Percentiles rank a stretch among this genome's conserved stretches.
Evolutionary conservation across 2,113 vertebrate species (phyloP).

Genomic region (Psittacula cyanocephala): DNA sequence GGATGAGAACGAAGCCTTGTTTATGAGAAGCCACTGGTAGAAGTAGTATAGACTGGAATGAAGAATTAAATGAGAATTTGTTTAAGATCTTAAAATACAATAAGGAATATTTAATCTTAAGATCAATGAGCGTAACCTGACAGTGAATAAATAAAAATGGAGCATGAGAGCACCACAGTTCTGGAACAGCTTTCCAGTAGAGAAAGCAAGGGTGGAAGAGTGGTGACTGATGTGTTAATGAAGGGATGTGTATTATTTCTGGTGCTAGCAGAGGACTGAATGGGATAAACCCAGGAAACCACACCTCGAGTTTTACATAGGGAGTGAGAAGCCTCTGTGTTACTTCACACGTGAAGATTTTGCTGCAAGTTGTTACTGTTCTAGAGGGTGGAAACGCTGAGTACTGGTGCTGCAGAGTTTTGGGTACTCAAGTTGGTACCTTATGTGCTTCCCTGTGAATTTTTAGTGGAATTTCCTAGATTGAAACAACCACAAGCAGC

Average conservation of each 20-base stretch:
- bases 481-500: not conserved
- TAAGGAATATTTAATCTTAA: not conserved
- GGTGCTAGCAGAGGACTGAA: not conserved
- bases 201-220: not conserved
- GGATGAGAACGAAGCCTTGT: not conserved
- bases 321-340: not conserved
- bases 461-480: not conserved
- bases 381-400: not conserved
- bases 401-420: not conserved
- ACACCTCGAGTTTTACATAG: not conserved
- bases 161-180: not conserved
- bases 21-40: not conserved
- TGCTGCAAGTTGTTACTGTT: not conserved
- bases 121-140: not conserved
- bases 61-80: not conserved
- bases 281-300: not conserved
- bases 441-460: rapidly evolving
- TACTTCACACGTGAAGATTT: not conserved
- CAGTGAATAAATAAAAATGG: not conserved
- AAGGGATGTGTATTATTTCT: not conserved
- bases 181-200: not conserved
- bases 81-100: not conserved
- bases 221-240: not conserved
- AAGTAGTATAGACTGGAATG: not conserved
- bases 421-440: not conserved